Conservation (phyloP, 1,140 invertebrate species). For the Hormaphis cornu region DNA sequence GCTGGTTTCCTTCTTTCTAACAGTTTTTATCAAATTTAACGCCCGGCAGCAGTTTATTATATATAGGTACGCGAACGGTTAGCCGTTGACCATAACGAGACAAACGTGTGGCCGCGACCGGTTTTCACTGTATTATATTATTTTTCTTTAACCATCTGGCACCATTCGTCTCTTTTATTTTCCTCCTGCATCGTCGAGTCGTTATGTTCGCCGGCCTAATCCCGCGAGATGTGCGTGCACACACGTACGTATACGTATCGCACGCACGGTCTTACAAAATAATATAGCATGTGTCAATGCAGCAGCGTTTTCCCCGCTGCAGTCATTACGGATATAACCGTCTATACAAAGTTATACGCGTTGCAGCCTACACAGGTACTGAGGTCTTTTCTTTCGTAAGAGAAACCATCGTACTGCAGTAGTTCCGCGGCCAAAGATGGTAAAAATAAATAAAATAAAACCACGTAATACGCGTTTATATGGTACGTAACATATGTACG, state of each 20-base stretch:
- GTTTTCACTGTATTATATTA: not conserved
- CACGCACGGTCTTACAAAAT: not conserved
- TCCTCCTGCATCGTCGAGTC: not conserved
- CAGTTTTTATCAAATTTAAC: conserved; percentile 7
- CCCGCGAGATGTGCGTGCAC: not conserved
- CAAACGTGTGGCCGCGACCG: conserved; percentile 24
- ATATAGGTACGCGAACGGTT: conserved; percentile 24
- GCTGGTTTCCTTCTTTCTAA: too few species aligned
- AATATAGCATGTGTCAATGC: conserved; percentile 1
- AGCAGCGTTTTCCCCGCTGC: conserved; percentile 5
- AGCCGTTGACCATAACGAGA: conserved; percentile 26
- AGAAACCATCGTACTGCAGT: too few species aligned
- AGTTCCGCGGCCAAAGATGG: too few species aligned
- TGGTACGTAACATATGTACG: too few species aligned
- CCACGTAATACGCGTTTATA: too few species aligned
- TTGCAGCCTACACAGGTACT: too few species aligned
- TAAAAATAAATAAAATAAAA: too few species aligned
- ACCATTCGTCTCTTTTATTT: conserved; percentile 17
- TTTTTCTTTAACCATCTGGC: conserved; percentile 21
- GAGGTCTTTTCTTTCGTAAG: too few species aligned
- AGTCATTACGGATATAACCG: conserved; percentile 3
- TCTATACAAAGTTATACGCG: too few species aligned
- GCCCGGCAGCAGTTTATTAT: conserved; percentile 16
- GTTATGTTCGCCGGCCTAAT: conserved; percentile 4
- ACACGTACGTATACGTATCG: not conserved